Base-by-base conservation (phyloP, 2,797 vertebrate genomes). In the Muscicapa comitata region DNA sequence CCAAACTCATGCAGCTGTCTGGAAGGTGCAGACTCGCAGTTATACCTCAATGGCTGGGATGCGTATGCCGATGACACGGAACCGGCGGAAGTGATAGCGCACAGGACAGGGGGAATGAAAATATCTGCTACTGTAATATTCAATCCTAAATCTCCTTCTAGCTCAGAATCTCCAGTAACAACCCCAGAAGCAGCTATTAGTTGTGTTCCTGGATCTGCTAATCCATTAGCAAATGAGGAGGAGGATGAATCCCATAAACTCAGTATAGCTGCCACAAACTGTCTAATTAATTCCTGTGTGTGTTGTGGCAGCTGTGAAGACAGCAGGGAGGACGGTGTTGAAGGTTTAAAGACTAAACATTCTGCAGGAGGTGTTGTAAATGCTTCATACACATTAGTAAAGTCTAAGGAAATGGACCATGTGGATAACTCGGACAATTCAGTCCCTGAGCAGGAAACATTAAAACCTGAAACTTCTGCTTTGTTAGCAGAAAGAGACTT, bases 91-190 rank as follows among this genome's bases (percentile, higher is more conserved):
- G 98, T 98, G 93, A 99, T 99, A 7, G 99, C 99, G 59, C 98
- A 99, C 96, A 99, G 99, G 62, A 99, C 98, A 11, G 99, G 99
- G 25, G 99, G 99, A 78, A 99, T 99, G 99, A 99, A 99, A 97
- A 98, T 99, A 82, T 99, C 99, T 2, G 99, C 99, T 59, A 99
- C 99, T 0, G 99, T 99, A 92, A 99, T 99, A 97, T 99, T 99
- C 98, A 99, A 99, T 88, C 99, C 99, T 77, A 99, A 98, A 90
- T 99, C 99, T 47, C 98, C 98, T 18, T 97, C 98, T 81, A 95
- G 98, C 94, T 97, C 98, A 2, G 99, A 98, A 84, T 97, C 98
- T 43, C 95, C 98, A 0, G 96, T 97, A 74, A 97, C 98, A 51
- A 96, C 98, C 92, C 95, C 93, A 11, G 97, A 97, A 74, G 85